A percentile compares a stretch with the other conserved stretches of the same genome.
Evolutionary conservation across 1,140 invertebrate species (phyloP).

Genomic region (Drosophila sucinea): DNA sequence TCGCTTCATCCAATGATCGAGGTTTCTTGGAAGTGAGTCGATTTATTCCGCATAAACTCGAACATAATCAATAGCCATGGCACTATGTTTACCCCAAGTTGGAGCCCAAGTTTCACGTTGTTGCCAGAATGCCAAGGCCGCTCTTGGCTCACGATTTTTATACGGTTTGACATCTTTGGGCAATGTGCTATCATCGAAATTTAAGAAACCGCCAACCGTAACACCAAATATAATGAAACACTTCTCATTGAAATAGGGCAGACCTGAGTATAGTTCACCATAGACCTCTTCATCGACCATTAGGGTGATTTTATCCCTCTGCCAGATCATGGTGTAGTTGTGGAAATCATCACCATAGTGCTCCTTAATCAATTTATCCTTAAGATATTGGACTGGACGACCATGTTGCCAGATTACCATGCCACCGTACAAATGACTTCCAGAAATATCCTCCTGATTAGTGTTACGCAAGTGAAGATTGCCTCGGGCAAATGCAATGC

Average conservation of each 20-base stretch:
- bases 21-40: background rate
- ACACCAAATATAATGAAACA: constrained; percentile 74
- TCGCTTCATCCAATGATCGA: background rate
- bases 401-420: constrained; percentile 55
- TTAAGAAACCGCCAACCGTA: constrained; percentile 68
- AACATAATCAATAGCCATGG: constrained; percentile 62
- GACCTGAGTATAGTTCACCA: constrained; percentile 58
- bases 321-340: constrained; percentile 87
- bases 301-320: constrained; percentile 84
- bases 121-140: constrained; percentile 67
- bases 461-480: constrained; percentile 48
- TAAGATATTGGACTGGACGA: constrained; percentile 33
- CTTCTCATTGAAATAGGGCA: constrained; percentile 57
- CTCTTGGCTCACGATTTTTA: constrained; percentile 56
- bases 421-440: constrained; percentile 59
- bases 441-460: constrained; percentile 59
- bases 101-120: constrained; percentile 45
- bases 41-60: constrained; percentile 57
- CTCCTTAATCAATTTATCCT: constrained; percentile 32
- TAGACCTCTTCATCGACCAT: constrained; percentile 84
- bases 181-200: constrained; percentile 64
- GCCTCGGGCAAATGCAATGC: constrained; percentile 62
- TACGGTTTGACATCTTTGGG: constrained; percentile 67
- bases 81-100: constrained; percentile 57
- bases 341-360: constrained; percentile 87